A percentile compares a stretch with the other conserved stretches of the same genome.
These are phyloP conservation scores for Otolemur garnettii DNA, from an alignment of 2,113 vertebrate genomes.

Conservation along the genomic window DNA sequence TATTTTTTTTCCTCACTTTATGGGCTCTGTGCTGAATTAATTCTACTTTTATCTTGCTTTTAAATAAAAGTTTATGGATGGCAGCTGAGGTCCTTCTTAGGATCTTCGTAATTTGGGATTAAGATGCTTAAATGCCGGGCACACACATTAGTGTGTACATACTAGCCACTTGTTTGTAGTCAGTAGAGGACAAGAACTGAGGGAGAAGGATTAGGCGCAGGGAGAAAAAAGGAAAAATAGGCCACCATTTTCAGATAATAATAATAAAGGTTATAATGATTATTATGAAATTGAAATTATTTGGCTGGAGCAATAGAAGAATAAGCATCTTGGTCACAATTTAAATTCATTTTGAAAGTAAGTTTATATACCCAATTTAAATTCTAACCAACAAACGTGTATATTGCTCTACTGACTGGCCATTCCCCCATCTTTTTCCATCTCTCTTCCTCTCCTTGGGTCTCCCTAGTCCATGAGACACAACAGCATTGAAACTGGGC, in stretches of 20 bases:
- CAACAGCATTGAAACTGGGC: background rate
- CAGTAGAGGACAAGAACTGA: background rate
- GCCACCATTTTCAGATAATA: constrained; percentile 32
- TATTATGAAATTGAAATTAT: background rate
- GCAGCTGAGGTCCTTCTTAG: constrained; percentile 85
- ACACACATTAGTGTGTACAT: constrained; percentile 69
- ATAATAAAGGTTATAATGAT: background rate
- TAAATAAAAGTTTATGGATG: constrained; percentile 87
- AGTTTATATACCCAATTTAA: constrained; percentile 23
- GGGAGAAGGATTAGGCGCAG: background rate
- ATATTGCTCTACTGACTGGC: background rate
- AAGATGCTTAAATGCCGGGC: constrained; percentile 74
- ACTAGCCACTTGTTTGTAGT: constrained; percentile 15
- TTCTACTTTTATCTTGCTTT: constrained; percentile 79
- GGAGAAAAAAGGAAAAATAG: constrained; percentile 46
- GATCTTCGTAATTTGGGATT: constrained; percentile 87
- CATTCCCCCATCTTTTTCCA: background rate
- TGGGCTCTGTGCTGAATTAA: constrained; percentile 85
- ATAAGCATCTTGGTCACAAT: constrained; percentile 48
- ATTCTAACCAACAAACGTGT: background rate
- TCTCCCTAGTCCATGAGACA: background rate
- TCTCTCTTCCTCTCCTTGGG: background rate
- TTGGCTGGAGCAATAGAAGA: background rate
- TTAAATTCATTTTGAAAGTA: constrained; percentile 55
- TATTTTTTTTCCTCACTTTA: constrained; percentile 23